Conservation (phyloP, 2,888 invertebrate genomes). For the Cataglyphis cursor region DNA sequence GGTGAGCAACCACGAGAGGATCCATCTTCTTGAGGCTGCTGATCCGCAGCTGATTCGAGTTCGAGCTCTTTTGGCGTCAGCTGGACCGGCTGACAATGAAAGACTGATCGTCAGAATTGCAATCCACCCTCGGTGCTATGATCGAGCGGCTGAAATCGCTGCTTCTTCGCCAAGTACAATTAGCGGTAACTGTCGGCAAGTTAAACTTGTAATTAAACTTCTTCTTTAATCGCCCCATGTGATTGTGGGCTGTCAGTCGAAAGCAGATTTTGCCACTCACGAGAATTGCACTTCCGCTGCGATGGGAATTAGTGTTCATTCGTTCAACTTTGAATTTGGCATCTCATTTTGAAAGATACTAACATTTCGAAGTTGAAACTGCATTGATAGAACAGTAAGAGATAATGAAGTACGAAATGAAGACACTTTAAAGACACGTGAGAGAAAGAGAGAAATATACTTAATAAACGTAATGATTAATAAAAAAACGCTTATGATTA, state of each 20-base stretch:
- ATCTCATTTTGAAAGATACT: constrained; percentile 51
- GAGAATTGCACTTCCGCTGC: constrained; percentile 48
- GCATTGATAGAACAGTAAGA: constrained; percentile 30
- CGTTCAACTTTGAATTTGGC: constrained; percentile 51
- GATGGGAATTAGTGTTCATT: constrained; percentile 49
- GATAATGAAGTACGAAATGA: constrained; percentile 47
- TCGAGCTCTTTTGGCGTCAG: constrained; percentile 49
- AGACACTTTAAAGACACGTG: background rate
- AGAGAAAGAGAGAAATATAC: background rate
- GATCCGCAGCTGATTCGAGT: constrained; percentile 46
- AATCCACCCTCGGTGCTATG: constrained; percentile 65
- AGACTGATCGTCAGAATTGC: constrained; percentile 68
- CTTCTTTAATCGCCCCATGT: constrained; percentile 69
- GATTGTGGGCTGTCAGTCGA: constrained; percentile 56
- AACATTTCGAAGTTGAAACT: constrained; percentile 39
- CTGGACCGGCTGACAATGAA: constrained; percentile 62
- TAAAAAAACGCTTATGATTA: background rate
- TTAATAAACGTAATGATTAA: constrained; percentile 20
- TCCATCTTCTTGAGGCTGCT: constrained; percentile 45
- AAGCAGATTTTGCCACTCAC: constrained; percentile 53
- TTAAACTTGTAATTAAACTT: constrained; percentile 71
- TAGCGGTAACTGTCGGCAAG: constrained; percentile 57
- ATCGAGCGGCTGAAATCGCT: constrained; percentile 66
- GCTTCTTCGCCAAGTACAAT: constrained; percentile 61
- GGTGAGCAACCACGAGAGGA: constrained; percentile 25